Conservation (phyloP, 2,113 vertebrate genomes). For the Corvus cornix region DNA sequence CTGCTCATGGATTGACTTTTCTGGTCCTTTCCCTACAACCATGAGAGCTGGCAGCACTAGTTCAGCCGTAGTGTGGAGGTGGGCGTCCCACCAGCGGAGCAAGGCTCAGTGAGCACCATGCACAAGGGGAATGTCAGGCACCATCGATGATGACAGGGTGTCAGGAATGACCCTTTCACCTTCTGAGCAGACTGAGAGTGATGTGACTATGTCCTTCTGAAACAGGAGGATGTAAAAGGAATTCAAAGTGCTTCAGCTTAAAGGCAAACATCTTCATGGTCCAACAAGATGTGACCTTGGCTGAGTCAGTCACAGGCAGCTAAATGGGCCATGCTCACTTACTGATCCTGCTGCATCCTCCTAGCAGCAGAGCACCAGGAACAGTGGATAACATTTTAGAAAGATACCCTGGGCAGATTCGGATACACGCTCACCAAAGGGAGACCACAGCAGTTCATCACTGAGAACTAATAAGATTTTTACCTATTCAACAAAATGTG, state of each 20-base stretch:
- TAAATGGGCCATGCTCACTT: background rate
- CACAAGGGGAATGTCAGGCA: background rate
- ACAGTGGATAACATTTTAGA: background rate
- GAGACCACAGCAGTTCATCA: background rate
- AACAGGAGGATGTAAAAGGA: background rate
- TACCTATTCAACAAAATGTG: background rate
- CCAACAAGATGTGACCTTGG: background rate
- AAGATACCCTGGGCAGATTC: background rate
- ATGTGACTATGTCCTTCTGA: background rate
- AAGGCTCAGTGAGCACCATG: background rate
- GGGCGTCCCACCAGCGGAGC: background rate
- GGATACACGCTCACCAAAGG: background rate
- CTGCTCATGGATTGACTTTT: background rate
- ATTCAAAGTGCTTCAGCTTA: background rate
- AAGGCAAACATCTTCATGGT: background rate
- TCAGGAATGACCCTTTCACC: background rate
- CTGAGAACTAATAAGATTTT: background rate
- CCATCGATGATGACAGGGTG: background rate
- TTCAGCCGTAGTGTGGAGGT: rapidly evolving
- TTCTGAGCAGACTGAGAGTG: background rate
- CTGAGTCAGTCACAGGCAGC: background rate
- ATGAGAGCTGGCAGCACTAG: background rate
- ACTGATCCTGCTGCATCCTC: background rate
- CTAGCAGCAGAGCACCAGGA: background rate
- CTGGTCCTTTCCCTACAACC: background rate